Evolutionary conservation across 2,797 vertebrate species (phyloP), one percentile per base, ranked within the genome.

Genomic region (Mus spretus): DNA sequence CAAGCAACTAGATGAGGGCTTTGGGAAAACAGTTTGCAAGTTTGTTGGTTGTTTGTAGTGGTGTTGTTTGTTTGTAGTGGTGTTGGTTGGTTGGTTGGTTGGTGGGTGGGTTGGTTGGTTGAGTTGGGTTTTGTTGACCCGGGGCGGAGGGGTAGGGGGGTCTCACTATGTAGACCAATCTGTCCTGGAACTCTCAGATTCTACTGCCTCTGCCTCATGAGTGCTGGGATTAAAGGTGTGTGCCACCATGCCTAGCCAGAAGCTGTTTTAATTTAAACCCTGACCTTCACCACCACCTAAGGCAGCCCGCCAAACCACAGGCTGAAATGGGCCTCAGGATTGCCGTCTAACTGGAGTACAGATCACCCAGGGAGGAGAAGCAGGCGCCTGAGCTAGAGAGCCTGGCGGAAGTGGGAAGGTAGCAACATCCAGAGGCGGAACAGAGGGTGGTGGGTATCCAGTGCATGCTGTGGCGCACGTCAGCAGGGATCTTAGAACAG

Each of bases 401-500:
- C 7, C 0, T 7, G 55, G 40, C 7, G 3, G 53, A 26, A 13
- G 40, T 34, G 53, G 63, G 26, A 31, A 24, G 53, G 40, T 1
- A 4, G 24, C 31, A 0, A 31, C 75, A 12, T 84, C 3, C 0
- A 31, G 50, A 40, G 7, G n/a, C 1, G 22, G 47, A 44, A 5
- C 26, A 10, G 13, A 26, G 24, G 37, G 31, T 13, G 26, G 9
- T 1, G 6, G 50, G 65, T 31, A 10, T 63, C 72, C 3, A 15
- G 11, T 6, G 28, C 9, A 20, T 26, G 3, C 50, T 20, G n/a
- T 19, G 13, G 2, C 74, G 9, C 9, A 1, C 0, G 0, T 0
- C 1, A 40, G 2, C 9, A 3, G 14, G 34, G 2, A 0, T 37
- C 70, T 31, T 3, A 2, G 3, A 1, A 22, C 20, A 4, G 31